Evolutionary conservation across 2,888 invertebrate genomes (phyloP).

Genomic region (Andrena minutula): DNA sequence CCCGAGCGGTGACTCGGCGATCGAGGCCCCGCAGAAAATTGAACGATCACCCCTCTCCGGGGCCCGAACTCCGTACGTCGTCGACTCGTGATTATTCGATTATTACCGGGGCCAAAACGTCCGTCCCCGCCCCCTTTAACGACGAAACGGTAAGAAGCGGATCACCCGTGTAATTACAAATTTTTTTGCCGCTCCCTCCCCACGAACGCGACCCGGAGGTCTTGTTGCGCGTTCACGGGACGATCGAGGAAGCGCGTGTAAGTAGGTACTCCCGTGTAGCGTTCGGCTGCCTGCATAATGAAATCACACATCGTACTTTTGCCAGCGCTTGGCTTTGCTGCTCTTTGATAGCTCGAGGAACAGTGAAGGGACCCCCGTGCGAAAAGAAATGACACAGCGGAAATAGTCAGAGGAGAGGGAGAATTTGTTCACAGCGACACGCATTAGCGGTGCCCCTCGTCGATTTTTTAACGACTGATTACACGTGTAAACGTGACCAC

Average conservation of each 20-base stretch:
- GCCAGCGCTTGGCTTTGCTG: too few species aligned
- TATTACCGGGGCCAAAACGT: conserved; percentile 67
- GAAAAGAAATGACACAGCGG: background rate
- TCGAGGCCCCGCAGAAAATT: conserved; percentile 69
- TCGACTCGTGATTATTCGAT: conserved; percentile 69
- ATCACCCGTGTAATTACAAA: conserved; percentile 63
- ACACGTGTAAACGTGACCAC: conserved; percentile 8
- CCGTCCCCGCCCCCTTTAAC: conserved; percentile 58
- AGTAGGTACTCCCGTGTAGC: too few species aligned
- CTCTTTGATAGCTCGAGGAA: too few species aligned
- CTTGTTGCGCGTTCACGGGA: conserved; percentile 7
- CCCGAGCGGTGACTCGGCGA: conserved; percentile 64
- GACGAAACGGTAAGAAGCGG: conserved; percentile 37
- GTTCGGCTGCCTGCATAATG: too few species aligned
- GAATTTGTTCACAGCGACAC: background rate
- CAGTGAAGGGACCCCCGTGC: background rate
- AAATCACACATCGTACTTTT: too few species aligned
- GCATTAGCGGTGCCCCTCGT: conserved; percentile 15
- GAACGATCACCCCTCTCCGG: conserved; percentile 68
- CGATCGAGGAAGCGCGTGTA: background rate
- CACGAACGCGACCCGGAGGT: conserved; percentile 14
- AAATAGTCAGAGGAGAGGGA: background rate
- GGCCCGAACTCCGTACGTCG: conserved; percentile 57
- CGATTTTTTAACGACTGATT: conserved; percentile 57
- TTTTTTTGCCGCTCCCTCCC: conserved; percentile 41